These are phyloP conservation scores for Campaea margaritaria DNA, from an alignment of 2,888 invertebrate species.

Conservation along the genomic window DNA sequence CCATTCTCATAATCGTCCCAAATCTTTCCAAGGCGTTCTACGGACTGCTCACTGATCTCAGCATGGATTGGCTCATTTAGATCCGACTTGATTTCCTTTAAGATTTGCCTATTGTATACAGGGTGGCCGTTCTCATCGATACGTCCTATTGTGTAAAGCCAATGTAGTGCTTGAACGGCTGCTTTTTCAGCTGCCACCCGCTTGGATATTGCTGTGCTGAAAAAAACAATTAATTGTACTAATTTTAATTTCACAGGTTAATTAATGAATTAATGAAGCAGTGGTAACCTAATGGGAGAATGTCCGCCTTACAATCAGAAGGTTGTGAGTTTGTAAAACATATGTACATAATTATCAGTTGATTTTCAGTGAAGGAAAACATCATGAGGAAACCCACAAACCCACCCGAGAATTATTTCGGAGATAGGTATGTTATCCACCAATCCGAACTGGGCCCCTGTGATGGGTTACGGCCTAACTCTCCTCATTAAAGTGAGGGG, in stretches of 20 bases:
- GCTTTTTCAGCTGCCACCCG: slow-evolving; percentile 81
- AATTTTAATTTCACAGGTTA: background rate
- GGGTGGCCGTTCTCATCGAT: slow-evolving; percentile 80
- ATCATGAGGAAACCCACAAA: no score
- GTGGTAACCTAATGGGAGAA: no score
- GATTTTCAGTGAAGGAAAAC: no score
- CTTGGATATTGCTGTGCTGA: slow-evolving; percentile 80
- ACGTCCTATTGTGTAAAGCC: slow-evolving; percentile 77
- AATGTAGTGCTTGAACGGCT: slow-evolving; percentile 82
- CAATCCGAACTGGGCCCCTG: no score
- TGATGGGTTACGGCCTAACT: no score
- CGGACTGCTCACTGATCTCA: slow-evolving; percentile 61
- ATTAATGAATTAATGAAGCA: no score
- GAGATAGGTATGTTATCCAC: no score
- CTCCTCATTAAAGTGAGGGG: no score
- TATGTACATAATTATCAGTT: no score
- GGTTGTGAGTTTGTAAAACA: no score
- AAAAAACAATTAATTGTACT: slow-evolving; percentile 24
- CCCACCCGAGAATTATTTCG: no score
- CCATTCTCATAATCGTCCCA: slow-evolving; percentile 73
- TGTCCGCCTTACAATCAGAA: no score
- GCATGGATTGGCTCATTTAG: slow-evolving; percentile 63
- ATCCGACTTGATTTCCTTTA: slow-evolving; percentile 61
- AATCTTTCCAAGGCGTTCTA: slow-evolving; percentile 70
- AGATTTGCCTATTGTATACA: slow-evolving; percentile 69